Percentiles rank a stretch among this genome's conserved stretches.
These are phyloP conservation scores for Cheilosia variabilis DNA, from an alignment of 2,888 invertebrate genomes.

Conservation along the genomic window DNA sequence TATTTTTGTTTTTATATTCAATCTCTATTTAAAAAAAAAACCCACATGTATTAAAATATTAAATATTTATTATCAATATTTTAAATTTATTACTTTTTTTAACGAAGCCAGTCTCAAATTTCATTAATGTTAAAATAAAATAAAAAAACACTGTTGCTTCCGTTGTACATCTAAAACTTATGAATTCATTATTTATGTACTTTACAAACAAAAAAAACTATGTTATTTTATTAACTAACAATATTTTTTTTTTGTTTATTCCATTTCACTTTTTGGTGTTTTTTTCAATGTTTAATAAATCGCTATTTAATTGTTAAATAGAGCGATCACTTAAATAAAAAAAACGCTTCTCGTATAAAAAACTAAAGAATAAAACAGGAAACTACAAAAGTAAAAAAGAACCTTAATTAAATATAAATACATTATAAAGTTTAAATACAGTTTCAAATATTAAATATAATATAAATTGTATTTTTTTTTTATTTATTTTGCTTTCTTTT, in stretches of 20 bases:
- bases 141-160: conserved; percentile 44
- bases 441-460: conserved; percentile 68
- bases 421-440: conserved; percentile 73
- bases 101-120: conserved; percentile 74
- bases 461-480: conserved; percentile 62
- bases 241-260: conserved; percentile 39
- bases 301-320: conserved; percentile 61
- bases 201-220: conserved; percentile 42
- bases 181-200: conserved; percentile 25
- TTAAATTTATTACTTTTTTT: conserved; percentile 36
- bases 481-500: conserved; percentile 21
- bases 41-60: conserved; percentile 54
- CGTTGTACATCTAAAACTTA: conserved; percentile 56
- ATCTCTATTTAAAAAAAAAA: conserved; percentile 30
- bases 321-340: conserved; percentile 37
- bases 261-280: conserved; percentile 38
- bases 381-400: conserved; percentile 66
- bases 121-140: conserved; percentile 57
- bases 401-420: conserved; percentile 75
- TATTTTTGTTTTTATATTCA: conserved; percentile 16
- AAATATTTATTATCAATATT: conserved; percentile 52
- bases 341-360: conserved; percentile 44
- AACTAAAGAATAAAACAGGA: conserved; percentile 54
- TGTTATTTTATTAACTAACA: conserved; percentile 58
- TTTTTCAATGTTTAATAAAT: conserved; percentile 31